These are phyloP conservation scores for Machimus atricapillus DNA, from an alignment of 2,888 invertebrate genomes.

Conservation along the genomic window DNA sequence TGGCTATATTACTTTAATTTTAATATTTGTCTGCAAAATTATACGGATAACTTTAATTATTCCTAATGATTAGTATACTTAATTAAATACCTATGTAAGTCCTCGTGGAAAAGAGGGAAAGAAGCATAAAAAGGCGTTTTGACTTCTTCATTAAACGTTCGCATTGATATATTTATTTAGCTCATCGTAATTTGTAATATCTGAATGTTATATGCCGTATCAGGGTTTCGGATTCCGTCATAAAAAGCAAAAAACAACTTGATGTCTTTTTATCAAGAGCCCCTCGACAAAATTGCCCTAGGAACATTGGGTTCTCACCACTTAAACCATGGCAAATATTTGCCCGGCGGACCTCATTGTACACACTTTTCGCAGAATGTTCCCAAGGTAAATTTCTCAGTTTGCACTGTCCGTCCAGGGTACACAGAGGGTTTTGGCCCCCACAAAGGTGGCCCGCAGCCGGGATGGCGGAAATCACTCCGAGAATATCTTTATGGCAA, in stretches of 20 bases:
- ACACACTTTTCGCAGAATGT: background rate
- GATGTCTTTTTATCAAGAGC: background rate
- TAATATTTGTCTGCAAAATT: too few relatives aligned
- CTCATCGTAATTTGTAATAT: background rate
- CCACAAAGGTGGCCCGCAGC: background rate
- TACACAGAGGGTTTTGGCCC: background rate
- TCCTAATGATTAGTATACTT: too few relatives aligned
- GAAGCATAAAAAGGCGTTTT: background rate
- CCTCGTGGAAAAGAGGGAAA: too few relatives aligned
- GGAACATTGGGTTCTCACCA: background rate
- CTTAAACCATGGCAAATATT: background rate
- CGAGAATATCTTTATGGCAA: background rate
- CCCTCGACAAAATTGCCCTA: background rate
- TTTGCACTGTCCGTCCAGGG: background rate
- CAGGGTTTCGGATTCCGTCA: background rate
- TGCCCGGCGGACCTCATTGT: background rate
- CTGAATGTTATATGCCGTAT: background rate
- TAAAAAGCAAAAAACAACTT: background rate
- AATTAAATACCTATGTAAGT: too few relatives aligned
- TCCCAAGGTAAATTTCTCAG: background rate
- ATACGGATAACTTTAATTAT: too few relatives aligned
- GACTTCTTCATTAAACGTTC: background rate
- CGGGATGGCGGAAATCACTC: background rate
- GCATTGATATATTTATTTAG: background rate
- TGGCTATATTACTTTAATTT: too few relatives aligned